Evolutionary conservation across 1,140 invertebrate species (phyloP), one percentile per base, ranked within the genome.

Genomic region (Heterodera carotae): DNA sequence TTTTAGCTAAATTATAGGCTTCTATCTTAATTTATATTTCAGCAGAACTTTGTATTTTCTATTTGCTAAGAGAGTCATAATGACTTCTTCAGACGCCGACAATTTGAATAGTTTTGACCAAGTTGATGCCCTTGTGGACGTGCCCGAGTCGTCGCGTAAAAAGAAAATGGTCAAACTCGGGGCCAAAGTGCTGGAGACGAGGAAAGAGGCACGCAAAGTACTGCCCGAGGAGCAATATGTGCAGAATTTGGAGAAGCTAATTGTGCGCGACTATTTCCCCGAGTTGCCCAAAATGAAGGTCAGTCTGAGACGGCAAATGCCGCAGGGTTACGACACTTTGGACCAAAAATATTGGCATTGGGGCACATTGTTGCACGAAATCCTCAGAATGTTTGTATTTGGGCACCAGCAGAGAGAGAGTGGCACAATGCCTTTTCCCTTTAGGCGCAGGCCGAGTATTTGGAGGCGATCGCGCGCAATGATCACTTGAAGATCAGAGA

Each of bases 241-340:
- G 27, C 88, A 93, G 91, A 92, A 93, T 88, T 92, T 99, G 87
- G 93, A 93, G 48, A 93, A 94, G 87, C 98, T 99, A 56, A 98
- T 99, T 82, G 93, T 98, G 87, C 91, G 94, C 80, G 96, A 98
- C 87, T 99, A 97, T 87, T 99, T 96, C 85, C 96, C 97, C 7
- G 94, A 98, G 87, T 88, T 99, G 62, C 93, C 95, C 79, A 95
- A 95, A 86, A 87, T 98, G 39, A 93, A 93, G 84, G 85, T 86
- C 53, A 12, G 33, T 69, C n/a, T n/a, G n/a, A n/a, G n/a, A n/a
- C n/a, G n/a, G n/a, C n/a, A n/a, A n/a, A n/a, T n/a, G n/a, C n/a
- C n/a, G n/a, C n/a, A n/a, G n/a, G n/a, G n/a, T n/a, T n/a, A n/a
- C n/a, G n/a, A n/a, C n/a, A n/a, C n/a, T n/a, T n/a, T n/a, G n/a